Evolutionary conservation across 2,888 invertebrate genomes (phyloP).

Genomic region (Octonoba sinensis): DNA sequence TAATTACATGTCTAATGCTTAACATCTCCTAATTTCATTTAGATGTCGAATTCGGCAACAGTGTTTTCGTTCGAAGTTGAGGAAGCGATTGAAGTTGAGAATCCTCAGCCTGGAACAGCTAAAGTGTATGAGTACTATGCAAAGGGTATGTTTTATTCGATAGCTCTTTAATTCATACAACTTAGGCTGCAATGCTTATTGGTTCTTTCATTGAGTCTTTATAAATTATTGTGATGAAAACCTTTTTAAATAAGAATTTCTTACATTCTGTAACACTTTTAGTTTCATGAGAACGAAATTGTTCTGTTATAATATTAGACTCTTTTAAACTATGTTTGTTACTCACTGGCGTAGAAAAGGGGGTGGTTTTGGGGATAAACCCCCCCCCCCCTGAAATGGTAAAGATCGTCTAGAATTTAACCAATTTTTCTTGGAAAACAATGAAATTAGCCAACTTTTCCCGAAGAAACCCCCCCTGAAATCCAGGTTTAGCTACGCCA

Average conservation of each 20-base stretch:
- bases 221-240: background rate
- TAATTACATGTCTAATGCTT: too few species aligned
- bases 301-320: background rate
- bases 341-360: background rate
- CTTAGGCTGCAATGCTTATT: background rate
- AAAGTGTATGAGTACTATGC: slow-evolving; percentile 69
- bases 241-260: background rate
- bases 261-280: background rate
- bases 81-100: slow-evolving; percentile 68
- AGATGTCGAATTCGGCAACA: slow-evolving; percentile 63
- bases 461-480: too few species aligned
- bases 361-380: background rate
- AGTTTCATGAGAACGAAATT: too few species aligned
- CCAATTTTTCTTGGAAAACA: too few species aligned
- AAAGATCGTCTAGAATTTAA: too few species aligned
- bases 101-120: slow-evolving; percentile 68
- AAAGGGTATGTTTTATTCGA: slow-evolving; percentile 64
- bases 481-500: too few species aligned
- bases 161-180: too few species aligned
- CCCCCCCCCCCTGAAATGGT: too few species aligned
- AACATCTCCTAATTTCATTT: background rate
- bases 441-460: too few species aligned
- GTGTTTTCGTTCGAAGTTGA: slow-evolving; percentile 69
- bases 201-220: background rate
- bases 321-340: background rate